Base-by-base conservation (phyloP, 2,888 invertebrate genomes). In the Brenthis daphne region DNA sequence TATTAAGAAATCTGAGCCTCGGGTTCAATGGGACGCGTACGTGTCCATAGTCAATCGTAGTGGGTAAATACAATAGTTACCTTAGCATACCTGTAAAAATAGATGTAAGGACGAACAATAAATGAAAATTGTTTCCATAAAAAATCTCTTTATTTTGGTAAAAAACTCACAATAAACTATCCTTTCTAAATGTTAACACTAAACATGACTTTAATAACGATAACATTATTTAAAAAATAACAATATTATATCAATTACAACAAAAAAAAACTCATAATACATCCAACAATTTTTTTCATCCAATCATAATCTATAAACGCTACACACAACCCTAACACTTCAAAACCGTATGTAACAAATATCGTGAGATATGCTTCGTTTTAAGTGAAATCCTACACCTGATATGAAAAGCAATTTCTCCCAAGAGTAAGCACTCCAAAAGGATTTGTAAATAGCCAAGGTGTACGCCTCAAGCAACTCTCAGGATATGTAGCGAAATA, bases 1-100 rank as follows among this genome's bases (percentile, higher is more conserved):
- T 78, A 64, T 68, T 43, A 72, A 74, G 75, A 74, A 71, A 74
- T 83, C 82, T 75, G 84, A 80, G 79, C 84, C 73, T 60, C 51
- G 76, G 75, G 83, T 80, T 83, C 78, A 76, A 77, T 56, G 80
- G 84, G 86, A 86, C 85, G 76, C 75, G 53, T 61, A 55, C 65
- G 78, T 79, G 88, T 87, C 88, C 88, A 87, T 89, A 89, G 89
- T 89, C 89, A 89, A 88, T 85, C 82, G 78, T 88, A 88, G 87
- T 83, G 79, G 80, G 78, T 86, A 86, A 84, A 82, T 85, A 77
- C 80, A 80, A 80, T 82, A 89, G 89, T 89, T 89, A 89, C 89
- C 88, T 81, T 89, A 86, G 83, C 70, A 73, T 87, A 85, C 82
- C 79, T 87, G 83, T 87, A 85, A 81, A 85, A 82, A 84, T 87